Conservation (phyloP, 2,888 invertebrate genomes). For the Nowickia ferox region DNA sequence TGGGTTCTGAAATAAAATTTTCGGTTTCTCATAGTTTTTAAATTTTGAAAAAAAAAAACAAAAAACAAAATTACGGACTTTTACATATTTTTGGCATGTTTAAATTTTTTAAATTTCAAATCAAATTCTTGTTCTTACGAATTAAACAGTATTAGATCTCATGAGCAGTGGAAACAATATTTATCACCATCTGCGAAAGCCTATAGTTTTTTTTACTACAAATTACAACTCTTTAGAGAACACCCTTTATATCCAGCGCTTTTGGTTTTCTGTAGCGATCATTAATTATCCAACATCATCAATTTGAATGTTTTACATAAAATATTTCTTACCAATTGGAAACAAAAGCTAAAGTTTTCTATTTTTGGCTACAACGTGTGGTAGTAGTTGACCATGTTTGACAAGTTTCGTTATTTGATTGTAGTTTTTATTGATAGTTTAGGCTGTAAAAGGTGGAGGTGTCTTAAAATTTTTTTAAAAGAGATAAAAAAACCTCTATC, state of each 20-base stretch:
- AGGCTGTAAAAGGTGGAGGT: constrained; percentile 50
- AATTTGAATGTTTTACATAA: constrained; percentile 13
- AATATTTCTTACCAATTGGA: constrained; percentile 22
- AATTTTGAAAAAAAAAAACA: too few species aligned
- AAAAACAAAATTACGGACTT: too few species aligned
- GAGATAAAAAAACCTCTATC: not conserved
- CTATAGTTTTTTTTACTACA: not conserved
- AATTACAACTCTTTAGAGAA: not conserved
- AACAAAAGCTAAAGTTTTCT: constrained; percentile 12
- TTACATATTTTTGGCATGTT: too few species aligned
- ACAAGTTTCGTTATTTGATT: constrained; percentile 38
- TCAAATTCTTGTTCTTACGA: too few species aligned
- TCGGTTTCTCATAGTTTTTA: too few species aligned
- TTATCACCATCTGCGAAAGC: not conserved
- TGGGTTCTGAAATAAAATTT: too few species aligned
- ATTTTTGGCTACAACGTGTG: constrained; percentile 52
- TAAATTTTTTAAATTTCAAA: too few species aligned
- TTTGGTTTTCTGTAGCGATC: constrained; percentile 35
- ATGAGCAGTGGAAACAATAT: too few species aligned
- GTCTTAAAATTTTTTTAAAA: constrained; percentile 2
- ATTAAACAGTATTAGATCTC: too few species aligned
- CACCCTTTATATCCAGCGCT: not conserved
- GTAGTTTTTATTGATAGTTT: constrained; percentile 23
- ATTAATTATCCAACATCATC: constrained; percentile 8
- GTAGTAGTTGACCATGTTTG: constrained; percentile 54